Conservation (phyloP, 2,888 invertebrate genomes). For the Lasioglossum vierecki region DNA sequence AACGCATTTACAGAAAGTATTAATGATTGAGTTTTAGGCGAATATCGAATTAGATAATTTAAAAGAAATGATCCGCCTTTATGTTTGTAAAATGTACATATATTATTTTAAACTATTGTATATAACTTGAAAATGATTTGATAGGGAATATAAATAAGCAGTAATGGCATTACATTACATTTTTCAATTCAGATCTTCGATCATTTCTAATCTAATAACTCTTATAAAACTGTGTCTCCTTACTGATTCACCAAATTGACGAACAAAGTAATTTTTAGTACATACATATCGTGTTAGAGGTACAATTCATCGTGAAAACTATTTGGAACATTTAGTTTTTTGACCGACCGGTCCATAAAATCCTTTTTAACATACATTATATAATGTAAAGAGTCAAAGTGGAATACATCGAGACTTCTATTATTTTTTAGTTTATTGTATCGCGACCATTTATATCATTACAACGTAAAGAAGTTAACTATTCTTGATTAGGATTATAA, state of each 20-base stretch:
- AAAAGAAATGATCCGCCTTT: slow-evolving; percentile 39
- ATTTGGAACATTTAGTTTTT: slow-evolving; percentile 51
- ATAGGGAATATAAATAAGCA: slow-evolving; percentile 28
- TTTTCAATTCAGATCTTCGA: slow-evolving; percentile 50
- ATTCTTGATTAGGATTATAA: slow-evolving; percentile 52
- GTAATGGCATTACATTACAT: slow-evolving; percentile 32
- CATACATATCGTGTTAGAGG: slow-evolving; percentile 79
- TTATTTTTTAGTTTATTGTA: slow-evolving; percentile 42
- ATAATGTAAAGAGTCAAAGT: slow-evolving; percentile 24
- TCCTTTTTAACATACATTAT: slow-evolving; percentile 27
- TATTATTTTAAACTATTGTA: slow-evolving; percentile 49
- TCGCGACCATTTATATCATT: slow-evolving; percentile 48
- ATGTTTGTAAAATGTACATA: slow-evolving; percentile 48
- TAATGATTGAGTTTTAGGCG: slow-evolving; percentile 31
- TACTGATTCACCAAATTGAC: slow-evolving; percentile 63
- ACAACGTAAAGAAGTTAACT: slow-evolving; percentile 47
- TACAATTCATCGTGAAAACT: slow-evolving; percentile 69
- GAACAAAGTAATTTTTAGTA: slow-evolving; percentile 78
- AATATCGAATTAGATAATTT: slow-evolving; percentile 18
- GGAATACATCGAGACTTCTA: slow-evolving; percentile 45
- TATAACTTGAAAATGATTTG: slow-evolving; percentile 44
- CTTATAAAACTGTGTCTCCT: slow-evolving; percentile 61
- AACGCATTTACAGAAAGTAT: slow-evolving; percentile 7
- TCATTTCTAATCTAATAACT: slow-evolving; percentile 59
- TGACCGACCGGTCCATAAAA: slow-evolving; percentile 41